Evolutionary conservation across 2,888 invertebrate genomes (phyloP), one percentile per base, ranked within the genome.

Genomic region (Sepiola atlantica): DNA sequence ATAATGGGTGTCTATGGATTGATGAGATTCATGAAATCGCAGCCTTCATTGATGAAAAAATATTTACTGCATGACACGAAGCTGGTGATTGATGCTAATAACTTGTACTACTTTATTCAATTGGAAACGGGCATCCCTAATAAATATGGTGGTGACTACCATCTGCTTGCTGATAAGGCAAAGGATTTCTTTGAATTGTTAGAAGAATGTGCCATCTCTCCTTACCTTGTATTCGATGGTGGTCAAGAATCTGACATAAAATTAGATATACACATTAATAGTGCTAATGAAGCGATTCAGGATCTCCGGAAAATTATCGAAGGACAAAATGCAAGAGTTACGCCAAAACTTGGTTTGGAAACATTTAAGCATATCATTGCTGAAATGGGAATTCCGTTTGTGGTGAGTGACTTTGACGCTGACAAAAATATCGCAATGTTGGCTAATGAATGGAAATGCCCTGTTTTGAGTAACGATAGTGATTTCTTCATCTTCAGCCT

Each of bases 401-500:
- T 98, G 93, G 98, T 98, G 94, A 98, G 98, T 96, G 98, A 98
- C 95, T 99, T 98, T 97, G 99, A 99, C 97, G 99, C 99, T 1
- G 99, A 99, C 97, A 98, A 98, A 95, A 98, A 99, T 96, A 98
- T 99, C 94, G 99, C 99, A 0, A 98, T 98, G 0, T 97, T 99
- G 95, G 98, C 99, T 0, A 98, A 98, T 95, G 98, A 98, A 94
- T 97, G 99, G 4, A 98, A 98, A 90, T 99, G 99, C 96, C 99
- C 99, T 0, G 98, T 99, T 4, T 97, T 99, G 10, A 99, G 99
- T 96, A 98, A 98, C 96, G 99, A 99, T 97, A 99, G 99, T 0
- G 99, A 99, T 97, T 99, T 99, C 97, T 99, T 98, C 96, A 98
- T 99, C 95, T 99, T 98, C 97, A 98, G 98, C 97, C 98, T 98